Evolutionary conservation across 2,888 invertebrate genomes (phyloP).

Genomic region (Pseudococcus jackbeardsleyi): DNA sequence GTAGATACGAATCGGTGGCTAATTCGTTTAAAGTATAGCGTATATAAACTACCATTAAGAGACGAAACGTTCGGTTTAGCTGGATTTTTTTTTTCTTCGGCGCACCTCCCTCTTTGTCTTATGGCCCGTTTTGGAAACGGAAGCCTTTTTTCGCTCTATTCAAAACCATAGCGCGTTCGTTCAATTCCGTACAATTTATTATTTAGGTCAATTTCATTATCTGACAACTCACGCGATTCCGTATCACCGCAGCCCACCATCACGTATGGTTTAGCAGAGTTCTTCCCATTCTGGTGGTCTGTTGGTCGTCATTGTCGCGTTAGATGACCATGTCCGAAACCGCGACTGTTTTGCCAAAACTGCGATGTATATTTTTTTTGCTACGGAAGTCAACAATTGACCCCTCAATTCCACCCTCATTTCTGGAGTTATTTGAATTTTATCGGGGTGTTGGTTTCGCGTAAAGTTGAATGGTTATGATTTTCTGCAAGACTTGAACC

Average conservation of each 20-base stretch:
- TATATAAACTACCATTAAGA: not conserved
- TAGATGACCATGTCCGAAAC: too few species aligned
- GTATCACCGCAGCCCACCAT: not conserved
- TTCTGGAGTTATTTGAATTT: too few species aligned
- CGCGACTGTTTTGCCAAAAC: too few species aligned
- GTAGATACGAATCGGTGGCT: not conserved
- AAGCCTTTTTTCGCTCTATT: not conserved
- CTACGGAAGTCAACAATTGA: too few species aligned
- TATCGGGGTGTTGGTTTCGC: too few species aligned
- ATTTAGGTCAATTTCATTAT: slow-evolving; percentile 50
- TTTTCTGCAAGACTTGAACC: too few species aligned
- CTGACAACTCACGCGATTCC: slow-evolving; percentile 17
- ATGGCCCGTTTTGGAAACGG: not conserved
- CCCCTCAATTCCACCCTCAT: too few species aligned
- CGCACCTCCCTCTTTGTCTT: not conserved
- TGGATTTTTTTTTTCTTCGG: not conserved
- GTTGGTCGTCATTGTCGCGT: too few species aligned
- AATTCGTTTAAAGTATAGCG: not conserved
- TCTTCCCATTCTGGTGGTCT: too few species aligned
- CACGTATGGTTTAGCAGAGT: too few species aligned
- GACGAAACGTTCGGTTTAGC: not conserved
- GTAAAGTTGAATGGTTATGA: too few species aligned
- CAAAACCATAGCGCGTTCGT: slow-evolving; percentile 16
- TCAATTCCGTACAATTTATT: slow-evolving; percentile 45
- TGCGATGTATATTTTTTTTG: too few species aligned